Evolutionary conservation across 2,113 vertebrate genomes (phyloP).

Genomic region (Sinocyclocheilus maitianheensis): DNA sequence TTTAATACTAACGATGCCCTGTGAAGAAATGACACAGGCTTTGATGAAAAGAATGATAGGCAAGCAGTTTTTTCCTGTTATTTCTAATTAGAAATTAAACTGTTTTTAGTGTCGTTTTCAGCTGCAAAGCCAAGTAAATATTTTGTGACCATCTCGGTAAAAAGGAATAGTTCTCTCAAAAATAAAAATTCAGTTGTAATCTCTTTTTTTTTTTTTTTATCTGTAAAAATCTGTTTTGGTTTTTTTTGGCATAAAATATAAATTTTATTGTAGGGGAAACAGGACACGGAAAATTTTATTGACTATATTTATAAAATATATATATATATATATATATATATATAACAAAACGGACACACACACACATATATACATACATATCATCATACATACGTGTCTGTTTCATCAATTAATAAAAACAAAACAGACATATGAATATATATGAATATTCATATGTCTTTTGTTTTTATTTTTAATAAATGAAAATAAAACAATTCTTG

Average conservation of each 20-base stretch:
- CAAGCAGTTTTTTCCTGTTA: background rate
- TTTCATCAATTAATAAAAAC: no score
- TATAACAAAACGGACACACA: no score
- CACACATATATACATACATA: no score
- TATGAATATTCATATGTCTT: no score
- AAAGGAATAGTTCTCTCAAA: background rate
- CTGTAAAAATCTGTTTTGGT: no score
- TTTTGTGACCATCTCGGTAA: background rate
- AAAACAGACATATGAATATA: no score
- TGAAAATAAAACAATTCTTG: background rate
- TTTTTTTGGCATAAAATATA: no score
- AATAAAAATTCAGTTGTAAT: background rate
- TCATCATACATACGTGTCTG: no score
- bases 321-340: no score
- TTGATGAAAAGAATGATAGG: conserved; percentile 11
- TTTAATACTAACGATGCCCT: background rate
- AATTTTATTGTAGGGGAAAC: no score
- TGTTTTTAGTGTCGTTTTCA: background rate
- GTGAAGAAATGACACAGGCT: background rate
- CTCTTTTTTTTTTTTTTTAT: background rate
- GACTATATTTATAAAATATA: no score
- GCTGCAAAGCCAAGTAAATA: background rate
- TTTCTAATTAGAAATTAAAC: background rate
- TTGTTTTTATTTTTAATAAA: background rate
- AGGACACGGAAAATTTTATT: no score